Evolutionary conservation across 2,113 vertebrate species (phyloP).

Genomic region (Rhynchopsitta pachyrhyncha): DNA sequence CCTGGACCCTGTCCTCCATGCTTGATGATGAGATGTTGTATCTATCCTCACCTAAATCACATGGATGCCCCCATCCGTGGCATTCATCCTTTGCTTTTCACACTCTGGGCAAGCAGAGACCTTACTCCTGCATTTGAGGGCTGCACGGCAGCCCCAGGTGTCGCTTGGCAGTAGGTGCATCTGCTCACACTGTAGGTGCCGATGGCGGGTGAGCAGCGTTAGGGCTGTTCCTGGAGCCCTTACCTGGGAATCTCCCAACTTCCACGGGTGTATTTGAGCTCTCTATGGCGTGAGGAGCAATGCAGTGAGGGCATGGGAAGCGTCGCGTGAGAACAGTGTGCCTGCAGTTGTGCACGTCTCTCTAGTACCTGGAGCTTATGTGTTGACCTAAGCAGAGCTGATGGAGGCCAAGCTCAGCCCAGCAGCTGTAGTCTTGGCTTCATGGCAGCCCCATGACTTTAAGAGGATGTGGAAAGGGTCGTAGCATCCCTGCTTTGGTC

Average conservation of each 20-base stretch:
- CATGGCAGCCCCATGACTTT: not conserved
- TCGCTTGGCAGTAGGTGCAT: accelerated
- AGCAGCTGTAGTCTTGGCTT: not conserved
- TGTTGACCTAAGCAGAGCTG: not conserved
- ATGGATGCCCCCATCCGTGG: accelerated
- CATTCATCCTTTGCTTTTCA: not conserved
- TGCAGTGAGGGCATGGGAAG: accelerated
- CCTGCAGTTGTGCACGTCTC: not conserved
- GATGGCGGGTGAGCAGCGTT: accelerated
- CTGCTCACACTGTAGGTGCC: accelerated
- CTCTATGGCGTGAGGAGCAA: not conserved
- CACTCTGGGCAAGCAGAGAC: not conserved
- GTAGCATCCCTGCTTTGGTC: not conserved
- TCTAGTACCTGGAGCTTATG: not conserved
- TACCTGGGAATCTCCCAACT: not conserved
- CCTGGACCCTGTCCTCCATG: not conserved
- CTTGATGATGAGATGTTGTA: accelerated
- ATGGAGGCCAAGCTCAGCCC: not conserved
- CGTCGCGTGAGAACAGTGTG: accelerated
- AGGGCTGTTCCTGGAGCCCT: not conserved
- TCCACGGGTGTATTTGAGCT: not conserved
- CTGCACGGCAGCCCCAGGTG: accelerated
- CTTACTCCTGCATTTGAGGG: accelerated
- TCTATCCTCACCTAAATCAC: accelerated
- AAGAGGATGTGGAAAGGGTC: not conserved